phyloP scores from a whole-genome alignment of 2,888 invertebrate species.

The Heliconius sara region DNA sequence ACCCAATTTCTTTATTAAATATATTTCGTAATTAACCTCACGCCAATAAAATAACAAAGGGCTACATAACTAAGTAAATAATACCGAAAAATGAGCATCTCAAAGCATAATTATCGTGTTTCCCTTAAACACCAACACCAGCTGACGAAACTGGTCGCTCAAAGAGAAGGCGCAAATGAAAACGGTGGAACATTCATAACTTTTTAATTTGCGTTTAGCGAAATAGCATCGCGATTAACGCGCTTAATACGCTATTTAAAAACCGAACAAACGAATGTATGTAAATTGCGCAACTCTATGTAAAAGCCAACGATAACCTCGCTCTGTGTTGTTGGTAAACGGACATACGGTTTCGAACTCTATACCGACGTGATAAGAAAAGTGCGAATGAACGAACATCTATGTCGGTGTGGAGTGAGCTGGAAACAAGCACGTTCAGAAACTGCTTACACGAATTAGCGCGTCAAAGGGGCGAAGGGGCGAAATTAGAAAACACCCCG shows the following conservation, averaged over 20 bases:
- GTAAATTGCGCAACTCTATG: slow-evolving; percentile 81
- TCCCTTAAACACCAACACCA: background rate
- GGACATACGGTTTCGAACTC: slow-evolving; percentile 51
- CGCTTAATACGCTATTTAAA: slow-evolving; percentile 82
- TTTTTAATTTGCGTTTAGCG: slow-evolving; percentile 63
- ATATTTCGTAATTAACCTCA: background rate
- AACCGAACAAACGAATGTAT: slow-evolving; percentile 83
- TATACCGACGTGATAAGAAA: slow-evolving; percentile 55
- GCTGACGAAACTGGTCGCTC: slow-evolving; percentile 1
- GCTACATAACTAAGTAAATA: background rate
- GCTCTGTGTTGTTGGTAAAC: slow-evolving; percentile 52
- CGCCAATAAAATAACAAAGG: slow-evolving; percentile 13
- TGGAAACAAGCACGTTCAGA: slow-evolving; percentile 82
- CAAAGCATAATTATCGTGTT: slow-evolving; percentile 20
- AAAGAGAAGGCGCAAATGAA: slow-evolving; percentile 11
- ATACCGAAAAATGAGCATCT: background rate
- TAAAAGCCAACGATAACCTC: slow-evolving; percentile 77
- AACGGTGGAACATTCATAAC: slow-evolving; percentile 46
- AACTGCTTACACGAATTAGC: slow-evolving; percentile 85
- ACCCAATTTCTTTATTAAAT: background rate
- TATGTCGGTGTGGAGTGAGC: slow-evolving; percentile 73
- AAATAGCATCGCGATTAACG: slow-evolving; percentile 75
- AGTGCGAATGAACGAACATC: slow-evolving; percentile 48
- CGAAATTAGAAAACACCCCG: slow-evolving; percentile 79
- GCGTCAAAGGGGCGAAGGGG: slow-evolving; percentile 81